Percentiles rank a stretch among this genome's conserved stretches.
Evolutionary conservation across 1,140 invertebrate genomes (phyloP).

Genomic region (Trissolcus basalis): DNA sequence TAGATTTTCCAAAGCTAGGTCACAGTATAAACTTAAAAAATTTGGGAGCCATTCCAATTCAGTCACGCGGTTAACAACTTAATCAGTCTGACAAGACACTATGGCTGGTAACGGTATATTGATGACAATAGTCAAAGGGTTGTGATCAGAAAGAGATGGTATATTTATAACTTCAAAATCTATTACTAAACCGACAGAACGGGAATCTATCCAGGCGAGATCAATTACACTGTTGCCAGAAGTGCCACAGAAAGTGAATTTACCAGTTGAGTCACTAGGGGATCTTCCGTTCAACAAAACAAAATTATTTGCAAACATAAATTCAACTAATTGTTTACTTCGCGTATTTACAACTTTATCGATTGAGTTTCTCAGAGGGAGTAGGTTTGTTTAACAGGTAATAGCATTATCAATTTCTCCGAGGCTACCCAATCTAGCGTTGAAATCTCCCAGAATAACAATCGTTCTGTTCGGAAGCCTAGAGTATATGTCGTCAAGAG

Average conservation of each 20-base stretch:
- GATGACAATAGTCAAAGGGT: neutral
- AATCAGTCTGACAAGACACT: neutral
- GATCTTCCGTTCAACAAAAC: neutral
- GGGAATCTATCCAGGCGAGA: neutral
- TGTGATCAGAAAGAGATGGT: neutral
- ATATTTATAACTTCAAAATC: neutral
- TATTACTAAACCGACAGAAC: neutral
- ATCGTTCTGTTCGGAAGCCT: neutral
- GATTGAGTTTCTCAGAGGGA: neutral
- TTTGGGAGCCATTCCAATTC: too few relatives aligned
- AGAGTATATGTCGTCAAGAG: neutral
- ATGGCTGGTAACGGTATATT: neutral
- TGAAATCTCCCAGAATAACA: too few relatives aligned
- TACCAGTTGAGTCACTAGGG: neutral
- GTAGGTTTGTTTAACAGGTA: neutral
- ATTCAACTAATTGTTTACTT: neutral
- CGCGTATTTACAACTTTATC: neutral
- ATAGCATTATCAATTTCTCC: neutral
- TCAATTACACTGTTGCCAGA: neutral
- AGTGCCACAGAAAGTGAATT: neutral
- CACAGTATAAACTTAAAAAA: too few relatives aligned
- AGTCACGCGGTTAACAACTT: too few relatives aligned
- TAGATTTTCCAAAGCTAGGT: too few relatives aligned
- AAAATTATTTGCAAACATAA: slow-evolving; percentile 2
- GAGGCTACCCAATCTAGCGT: slow-evolving; percentile 7